Percentiles rank a stretch among this genome's conserved stretches.
phyloP scores from a whole-genome alignment of 1,140 invertebrate genomes.

The Linepithema humile region DNA sequence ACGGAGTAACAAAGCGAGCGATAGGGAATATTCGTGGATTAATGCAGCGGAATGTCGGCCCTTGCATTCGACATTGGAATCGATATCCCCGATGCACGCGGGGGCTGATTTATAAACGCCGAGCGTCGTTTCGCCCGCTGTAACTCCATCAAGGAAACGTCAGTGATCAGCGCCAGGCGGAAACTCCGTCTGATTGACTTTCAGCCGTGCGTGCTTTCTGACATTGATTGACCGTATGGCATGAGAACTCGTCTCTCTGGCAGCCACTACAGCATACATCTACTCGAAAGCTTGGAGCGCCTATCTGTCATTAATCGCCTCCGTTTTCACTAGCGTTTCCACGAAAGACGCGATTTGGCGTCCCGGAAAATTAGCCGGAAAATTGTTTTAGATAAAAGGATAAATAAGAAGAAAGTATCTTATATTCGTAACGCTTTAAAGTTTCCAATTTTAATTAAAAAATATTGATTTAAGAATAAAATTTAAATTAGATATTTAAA shows the following conservation, averaged over 20 bases:
- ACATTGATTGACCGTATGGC: conserved; percentile 67
- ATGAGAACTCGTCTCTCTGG: conserved; percentile 32
- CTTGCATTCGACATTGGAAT: conserved; percentile 30
- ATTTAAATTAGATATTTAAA: not conserved
- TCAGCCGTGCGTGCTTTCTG: conserved; percentile 67
- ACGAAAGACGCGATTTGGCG: not conserved
- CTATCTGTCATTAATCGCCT: conserved; percentile 9
- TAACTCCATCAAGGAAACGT: conserved; percentile 27
- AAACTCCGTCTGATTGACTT: conserved; percentile 74
- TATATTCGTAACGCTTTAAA: not conserved
- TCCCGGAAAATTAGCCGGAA: not conserved
- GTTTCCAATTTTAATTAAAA: not conserved
- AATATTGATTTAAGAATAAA: not conserved
- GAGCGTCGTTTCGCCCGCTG: conserved; percentile 16
- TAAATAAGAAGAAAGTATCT: not conserved
- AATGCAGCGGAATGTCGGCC: not conserved
- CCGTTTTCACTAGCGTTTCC: not conserved
- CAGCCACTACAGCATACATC: not conserved
- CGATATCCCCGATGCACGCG: conserved; percentile 17
- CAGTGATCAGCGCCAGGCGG: conserved; percentile 50
- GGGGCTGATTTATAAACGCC: conserved; percentile 29
- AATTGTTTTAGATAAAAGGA: not conserved
- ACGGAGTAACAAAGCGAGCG: not conserved
- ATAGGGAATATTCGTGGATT: not conserved
- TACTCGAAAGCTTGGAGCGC: conserved; percentile 10